phyloP scores from a whole-genome alignment of 2,888 invertebrate species.

The Scrobipalpa atriplicella region DNA sequence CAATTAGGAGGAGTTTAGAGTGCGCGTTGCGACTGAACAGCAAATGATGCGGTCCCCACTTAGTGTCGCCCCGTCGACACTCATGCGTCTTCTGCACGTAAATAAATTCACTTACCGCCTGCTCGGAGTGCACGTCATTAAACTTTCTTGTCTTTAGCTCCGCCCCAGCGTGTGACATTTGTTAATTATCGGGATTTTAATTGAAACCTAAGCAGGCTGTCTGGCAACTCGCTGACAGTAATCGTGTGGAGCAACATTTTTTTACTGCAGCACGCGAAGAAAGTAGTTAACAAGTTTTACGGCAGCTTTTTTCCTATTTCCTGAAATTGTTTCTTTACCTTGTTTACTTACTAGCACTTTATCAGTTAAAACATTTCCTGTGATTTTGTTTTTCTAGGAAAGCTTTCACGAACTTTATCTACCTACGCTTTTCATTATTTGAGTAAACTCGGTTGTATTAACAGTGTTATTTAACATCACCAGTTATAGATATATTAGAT shows the following conservation, averaged over 20 bases:
- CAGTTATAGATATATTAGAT: background rate
- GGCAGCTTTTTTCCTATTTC: slow-evolving; percentile 29
- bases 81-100: slow-evolving; percentile 73
- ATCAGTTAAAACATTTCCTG: slow-evolving; percentile 27
- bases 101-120: slow-evolving; percentile 75
- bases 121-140: slow-evolving; percentile 75
- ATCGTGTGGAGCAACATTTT: slow-evolving; percentile 30
- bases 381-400: slow-evolving; percentile 19
- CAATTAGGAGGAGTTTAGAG: slow-evolving; percentile 81
- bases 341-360: slow-evolving; percentile 29
- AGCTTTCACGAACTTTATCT: slow-evolving; percentile 26
- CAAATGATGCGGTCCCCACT: slow-evolving; percentile 81
- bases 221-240: slow-evolving; percentile 27
- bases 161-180: slow-evolving; percentile 59
- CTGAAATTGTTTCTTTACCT: slow-evolving; percentile 31
- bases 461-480: background rate
- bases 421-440: slow-evolving; percentile 4
- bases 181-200: slow-evolving; percentile 65
- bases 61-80: slow-evolving; percentile 70
- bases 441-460: slow-evolving; percentile 4
- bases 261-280: slow-evolving; percentile 31
- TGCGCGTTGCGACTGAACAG: slow-evolving; percentile 77
- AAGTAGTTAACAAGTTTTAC: slow-evolving; percentile 30
- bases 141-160: slow-evolving; percentile 73
- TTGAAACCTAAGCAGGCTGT: slow-evolving; percentile 37